Evolutionary conservation across 1,140 invertebrate genomes (phyloP).

Genomic region (Probaryconus sp.): DNA sequence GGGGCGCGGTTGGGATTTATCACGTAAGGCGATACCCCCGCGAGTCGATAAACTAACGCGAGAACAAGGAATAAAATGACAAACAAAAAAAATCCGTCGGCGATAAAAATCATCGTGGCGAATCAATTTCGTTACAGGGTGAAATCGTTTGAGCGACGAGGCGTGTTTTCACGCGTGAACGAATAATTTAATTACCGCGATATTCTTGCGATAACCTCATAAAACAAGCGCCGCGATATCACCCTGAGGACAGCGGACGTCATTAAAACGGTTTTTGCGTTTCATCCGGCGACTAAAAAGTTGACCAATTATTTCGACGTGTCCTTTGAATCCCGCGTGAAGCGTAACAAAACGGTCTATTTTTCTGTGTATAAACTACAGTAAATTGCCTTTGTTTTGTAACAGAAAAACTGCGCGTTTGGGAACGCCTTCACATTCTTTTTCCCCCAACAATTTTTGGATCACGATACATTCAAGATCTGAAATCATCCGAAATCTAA

Average conservation of each 20-base stretch:
- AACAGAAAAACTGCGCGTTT: no score
- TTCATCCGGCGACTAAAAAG: background rate
- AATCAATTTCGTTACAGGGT: conserved; percentile 35
- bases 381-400: conserved; percentile 20
- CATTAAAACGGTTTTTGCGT: no score
- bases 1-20: background rate
- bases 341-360: conserved; percentile 10
- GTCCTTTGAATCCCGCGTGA: conserved; percentile 20
- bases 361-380: conserved; percentile 30
- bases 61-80: background rate
- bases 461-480: no score
- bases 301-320: conserved; percentile 36
- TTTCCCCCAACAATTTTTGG: no score
- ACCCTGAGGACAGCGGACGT: background rate
- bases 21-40: conserved; percentile 1
- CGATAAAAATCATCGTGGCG: conserved; percentile 27
- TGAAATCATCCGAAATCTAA: no score
- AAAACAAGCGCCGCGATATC: conserved; percentile 18
- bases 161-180: conserved; percentile 35
- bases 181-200: conserved; percentile 53
- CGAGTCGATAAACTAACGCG: conserved; percentile 13
- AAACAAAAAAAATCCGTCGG: conserved; percentile 12
- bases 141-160: conserved; percentile 39
- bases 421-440: no score
- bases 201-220: conserved; percentile 14